Conservation (phyloP, 2,113 vertebrate species). For the Erythrolamprus reginae region DNA sequence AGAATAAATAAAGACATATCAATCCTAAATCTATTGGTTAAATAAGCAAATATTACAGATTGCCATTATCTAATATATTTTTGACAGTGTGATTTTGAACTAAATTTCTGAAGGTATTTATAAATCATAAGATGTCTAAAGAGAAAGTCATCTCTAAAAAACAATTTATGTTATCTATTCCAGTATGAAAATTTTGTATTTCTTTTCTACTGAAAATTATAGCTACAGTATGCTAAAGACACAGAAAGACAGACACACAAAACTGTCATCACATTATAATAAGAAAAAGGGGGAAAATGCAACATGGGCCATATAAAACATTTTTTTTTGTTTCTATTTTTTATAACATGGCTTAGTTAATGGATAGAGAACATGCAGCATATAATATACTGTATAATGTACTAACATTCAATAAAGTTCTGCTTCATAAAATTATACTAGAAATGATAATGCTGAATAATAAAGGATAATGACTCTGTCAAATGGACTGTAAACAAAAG, state of each 20-base stretch:
- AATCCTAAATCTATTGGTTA: not conserved
- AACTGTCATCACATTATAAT: not conserved
- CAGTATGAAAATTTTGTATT: not conserved
- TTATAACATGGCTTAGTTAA: not conserved
- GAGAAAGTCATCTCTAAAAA: no score
- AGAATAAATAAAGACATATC: not conserved
- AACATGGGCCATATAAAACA: not conserved
- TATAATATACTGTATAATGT: not conserved
- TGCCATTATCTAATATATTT: not conserved
- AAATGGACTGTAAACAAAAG: constrained; percentile 18
- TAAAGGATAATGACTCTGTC: not conserved
- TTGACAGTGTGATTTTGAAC: not conserved
- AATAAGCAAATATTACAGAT: not conserved
- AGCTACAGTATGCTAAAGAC: not conserved
- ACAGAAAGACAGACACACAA: not conserved
- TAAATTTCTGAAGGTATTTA: constrained; percentile 2
- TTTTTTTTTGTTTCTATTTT: not conserved
- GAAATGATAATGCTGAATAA: not conserved
- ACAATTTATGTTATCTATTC: not conserved
- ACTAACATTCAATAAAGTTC: not conserved
- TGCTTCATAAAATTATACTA: not conserved
- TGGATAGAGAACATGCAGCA: not conserved
- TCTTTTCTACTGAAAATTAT: not conserved
- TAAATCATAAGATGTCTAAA: no score
- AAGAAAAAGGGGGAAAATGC: not conserved